Percentiles rank a stretch among this genome's conserved stretches.
These are phyloP conservation scores for Heliothis peltigera DNA, from an alignment of 2,888 invertebrate genomes.

Conservation along the genomic window DNA sequence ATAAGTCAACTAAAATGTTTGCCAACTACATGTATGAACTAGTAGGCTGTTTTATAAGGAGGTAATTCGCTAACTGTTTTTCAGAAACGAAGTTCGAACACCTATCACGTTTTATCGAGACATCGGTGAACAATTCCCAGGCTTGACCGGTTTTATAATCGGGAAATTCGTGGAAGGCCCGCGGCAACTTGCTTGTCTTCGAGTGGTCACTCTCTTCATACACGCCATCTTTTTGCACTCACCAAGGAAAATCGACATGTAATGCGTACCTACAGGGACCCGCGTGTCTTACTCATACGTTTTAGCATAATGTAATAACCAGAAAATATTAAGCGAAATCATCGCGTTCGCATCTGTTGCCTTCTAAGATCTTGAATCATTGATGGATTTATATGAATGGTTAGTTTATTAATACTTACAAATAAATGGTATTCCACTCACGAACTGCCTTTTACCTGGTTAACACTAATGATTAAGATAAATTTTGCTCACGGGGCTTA, in stretches of 20 bases:
- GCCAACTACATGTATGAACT: constrained; percentile 14
- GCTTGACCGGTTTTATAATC: constrained; percentile 79
- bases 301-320: constrained; percentile 28
- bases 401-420: no score
- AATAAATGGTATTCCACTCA: neutral
- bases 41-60: constrained; percentile 40
- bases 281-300: constrained; percentile 25
- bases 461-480: constrained; percentile 12
- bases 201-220: constrained; percentile 46
- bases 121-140: constrained; percentile 69
- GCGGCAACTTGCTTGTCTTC: constrained; percentile 54
- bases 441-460: neutral
- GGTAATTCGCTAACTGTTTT: constrained; percentile 56
- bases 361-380: neutral
- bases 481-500: constrained; percentile 14
- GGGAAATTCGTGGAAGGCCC: constrained; percentile 84
- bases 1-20: constrained; percentile 32
- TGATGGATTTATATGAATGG: constrained; percentile 18
- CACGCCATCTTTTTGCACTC: constrained; percentile 50
- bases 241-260: constrained; percentile 63
- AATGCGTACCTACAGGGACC: constrained; percentile 12
- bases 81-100: constrained; percentile 69
- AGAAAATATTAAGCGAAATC: constrained; percentile 17
- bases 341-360: constrained; percentile 15
- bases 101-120: constrained; percentile 73